phyloP scores from a whole-genome alignment of 2,888 invertebrate species.

The Hirtodrosophila duncani region DNA sequence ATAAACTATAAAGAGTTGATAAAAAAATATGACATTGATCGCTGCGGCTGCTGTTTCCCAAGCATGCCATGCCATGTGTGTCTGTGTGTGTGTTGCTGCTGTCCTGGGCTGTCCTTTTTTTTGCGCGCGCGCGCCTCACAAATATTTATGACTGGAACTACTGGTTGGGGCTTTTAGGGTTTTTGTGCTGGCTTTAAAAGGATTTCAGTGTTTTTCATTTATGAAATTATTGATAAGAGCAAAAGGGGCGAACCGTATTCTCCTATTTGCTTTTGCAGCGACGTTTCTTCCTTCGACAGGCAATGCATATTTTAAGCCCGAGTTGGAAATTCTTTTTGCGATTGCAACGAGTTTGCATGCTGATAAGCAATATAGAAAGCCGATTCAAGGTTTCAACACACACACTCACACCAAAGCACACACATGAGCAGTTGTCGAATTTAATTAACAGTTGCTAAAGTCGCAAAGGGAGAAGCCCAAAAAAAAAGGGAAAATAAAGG shows the following conservation, averaged over 20 bases:
- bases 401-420: neutral
- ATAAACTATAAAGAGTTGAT: conserved; percentile 69
- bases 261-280: conserved; percentile 25
- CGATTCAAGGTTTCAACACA: conserved; percentile 24
- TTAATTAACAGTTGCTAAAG: conserved; percentile 63
- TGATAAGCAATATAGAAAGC: too few relatives aligned
- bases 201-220: conserved; percentile 68
- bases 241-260: conserved; percentile 16
- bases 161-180: conserved; percentile 25
- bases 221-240: conserved; percentile 70
- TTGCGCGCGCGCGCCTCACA: conserved; percentile 29
- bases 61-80: conserved; percentile 20
- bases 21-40: conserved; percentile 64
- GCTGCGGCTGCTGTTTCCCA: conserved; percentile 9
- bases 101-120: conserved; percentile 32
- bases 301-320: conserved; percentile 52
- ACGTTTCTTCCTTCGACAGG: conserved; percentile 20
- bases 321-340: too few relatives aligned
- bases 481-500: conserved; percentile 13
- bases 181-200: conserved; percentile 55
- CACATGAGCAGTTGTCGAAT: conserved; percentile 51
- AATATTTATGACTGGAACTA: conserved; percentile 52
- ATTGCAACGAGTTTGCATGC: too few relatives aligned
- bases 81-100: conserved; percentile 12
- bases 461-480: conserved; percentile 25